Conservation (phyloP, 2,888 invertebrate species). For the Teleogryllus oceanicus region DNA sequence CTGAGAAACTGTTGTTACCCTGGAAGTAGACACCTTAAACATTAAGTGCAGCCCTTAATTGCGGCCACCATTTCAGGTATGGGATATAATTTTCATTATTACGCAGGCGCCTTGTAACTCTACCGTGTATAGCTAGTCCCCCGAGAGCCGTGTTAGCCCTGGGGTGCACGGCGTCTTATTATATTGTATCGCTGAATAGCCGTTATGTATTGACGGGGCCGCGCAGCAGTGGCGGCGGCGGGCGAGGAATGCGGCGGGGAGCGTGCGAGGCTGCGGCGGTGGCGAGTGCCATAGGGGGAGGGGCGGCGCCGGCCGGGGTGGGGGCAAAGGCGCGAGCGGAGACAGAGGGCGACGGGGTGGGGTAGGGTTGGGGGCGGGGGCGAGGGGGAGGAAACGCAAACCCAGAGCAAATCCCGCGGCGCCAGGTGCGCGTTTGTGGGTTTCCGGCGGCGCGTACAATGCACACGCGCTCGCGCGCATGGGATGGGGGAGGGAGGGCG, state of each 20-base stretch:
- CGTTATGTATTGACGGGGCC: background rate
- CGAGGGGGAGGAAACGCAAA: background rate
- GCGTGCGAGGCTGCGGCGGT: background rate
- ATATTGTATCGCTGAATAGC: constrained; percentile 18
- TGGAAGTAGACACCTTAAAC: constrained; percentile 8
- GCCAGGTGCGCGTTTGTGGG: background rate
- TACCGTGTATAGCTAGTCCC: constrained; percentile 2
- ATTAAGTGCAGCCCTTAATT: constrained; percentile 8
- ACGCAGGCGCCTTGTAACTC: constrained; percentile 6
- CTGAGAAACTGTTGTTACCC: background rate
- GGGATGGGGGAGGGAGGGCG: too few relatives aligned
- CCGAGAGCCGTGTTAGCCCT: background rate
- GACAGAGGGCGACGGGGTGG: background rate
- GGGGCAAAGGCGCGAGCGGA: background rate
- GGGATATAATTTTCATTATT: constrained; percentile 11
- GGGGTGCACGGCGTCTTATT: background rate
- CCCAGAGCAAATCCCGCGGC: background rate
- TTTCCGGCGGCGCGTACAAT: background rate
- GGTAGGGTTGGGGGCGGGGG: background rate
- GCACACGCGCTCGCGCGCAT: too few relatives aligned
- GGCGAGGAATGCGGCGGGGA: background rate
- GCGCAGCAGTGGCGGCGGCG: background rate
- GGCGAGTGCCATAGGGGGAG: background rate
- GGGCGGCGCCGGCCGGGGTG: background rate
- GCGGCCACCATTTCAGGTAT: constrained; percentile 9